Conservation (phyloP, 2,113 vertebrate species). For the Cyphotilapia sp. region DNA sequence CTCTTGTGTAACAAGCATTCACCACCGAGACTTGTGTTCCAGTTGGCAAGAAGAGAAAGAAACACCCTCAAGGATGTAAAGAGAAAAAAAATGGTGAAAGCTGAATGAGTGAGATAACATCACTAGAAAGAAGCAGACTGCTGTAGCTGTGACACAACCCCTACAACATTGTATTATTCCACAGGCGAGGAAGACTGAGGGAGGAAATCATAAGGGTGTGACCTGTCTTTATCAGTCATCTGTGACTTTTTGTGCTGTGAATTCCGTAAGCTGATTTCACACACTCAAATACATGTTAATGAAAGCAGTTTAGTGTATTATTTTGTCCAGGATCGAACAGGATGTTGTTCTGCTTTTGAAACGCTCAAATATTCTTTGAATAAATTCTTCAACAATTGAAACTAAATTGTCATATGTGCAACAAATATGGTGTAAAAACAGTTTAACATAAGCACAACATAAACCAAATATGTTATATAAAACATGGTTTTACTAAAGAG, state of each 20-base stretch:
- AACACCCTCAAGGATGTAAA: neutral
- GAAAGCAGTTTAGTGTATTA: neutral
- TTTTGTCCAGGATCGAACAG: neutral
- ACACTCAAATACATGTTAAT: too few relatives aligned
- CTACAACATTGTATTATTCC: neutral
- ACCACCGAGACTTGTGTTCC: neutral
- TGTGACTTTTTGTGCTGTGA: neutral
- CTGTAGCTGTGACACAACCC: neutral
- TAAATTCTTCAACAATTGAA: neutral
- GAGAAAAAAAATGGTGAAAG: neutral
- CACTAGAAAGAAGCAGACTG: neutral
- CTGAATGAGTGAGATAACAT: neutral
- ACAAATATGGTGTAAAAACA: neutral
- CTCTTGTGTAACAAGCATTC: slow-evolving; percentile 4
- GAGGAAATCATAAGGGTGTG: neutral
- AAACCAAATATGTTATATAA: neutral
- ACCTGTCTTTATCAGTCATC: neutral
- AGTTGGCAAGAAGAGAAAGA: neutral
- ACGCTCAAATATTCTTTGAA: neutral
- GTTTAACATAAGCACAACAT: neutral
- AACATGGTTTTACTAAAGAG: neutral
- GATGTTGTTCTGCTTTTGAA: neutral
- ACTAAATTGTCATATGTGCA: neutral
- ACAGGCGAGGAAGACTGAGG: neutral
- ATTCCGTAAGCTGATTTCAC: neutral